A percentile compares a stretch with the other conserved stretches of the same genome.
phyloP scores from a whole-genome alignment of 2,888 invertebrate genomes.

The Habrosyne pyritoides region DNA sequence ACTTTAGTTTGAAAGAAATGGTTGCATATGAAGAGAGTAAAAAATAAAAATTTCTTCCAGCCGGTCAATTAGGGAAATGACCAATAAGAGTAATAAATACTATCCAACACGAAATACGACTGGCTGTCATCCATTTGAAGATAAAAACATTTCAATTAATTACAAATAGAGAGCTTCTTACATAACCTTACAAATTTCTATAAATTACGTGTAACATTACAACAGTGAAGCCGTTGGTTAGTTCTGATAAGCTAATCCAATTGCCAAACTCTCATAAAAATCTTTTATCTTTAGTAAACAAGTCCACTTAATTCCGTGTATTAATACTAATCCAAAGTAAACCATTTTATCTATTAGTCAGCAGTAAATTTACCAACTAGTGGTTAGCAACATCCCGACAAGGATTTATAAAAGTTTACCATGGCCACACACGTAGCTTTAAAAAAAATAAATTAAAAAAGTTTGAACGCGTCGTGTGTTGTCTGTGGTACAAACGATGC shows the following conservation, averaged over 20 bases:
- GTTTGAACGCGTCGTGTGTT: slow-evolving; percentile 8
- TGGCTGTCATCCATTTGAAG: neutral
- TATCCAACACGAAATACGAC: neutral
- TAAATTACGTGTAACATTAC: slow-evolving; percentile 8
- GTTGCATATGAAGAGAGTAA: too few relatives aligned
- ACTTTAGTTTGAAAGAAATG: too few relatives aligned
- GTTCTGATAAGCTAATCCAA: slow-evolving; percentile 33
- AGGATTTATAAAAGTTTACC: slow-evolving; percentile 43
- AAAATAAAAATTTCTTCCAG: too few relatives aligned
- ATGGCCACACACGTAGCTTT: slow-evolving; percentile 65
- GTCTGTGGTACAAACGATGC: slow-evolving; percentile 7
- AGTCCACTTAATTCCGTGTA: slow-evolving; percentile 35
- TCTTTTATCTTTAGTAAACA: slow-evolving; percentile 40
- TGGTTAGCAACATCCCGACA: slow-evolving; percentile 59
- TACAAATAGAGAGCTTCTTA: neutral
- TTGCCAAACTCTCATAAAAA: slow-evolving; percentile 38
- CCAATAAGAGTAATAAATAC: too few relatives aligned
- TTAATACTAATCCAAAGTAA: slow-evolving; percentile 59
- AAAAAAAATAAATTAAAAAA: slow-evolving; percentile 30
- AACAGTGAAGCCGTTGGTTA: slow-evolving; percentile 24
- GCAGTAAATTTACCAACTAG: slow-evolving; percentile 59
- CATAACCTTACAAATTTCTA: neutral
- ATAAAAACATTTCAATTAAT: neutral
- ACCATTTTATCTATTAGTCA: slow-evolving; percentile 51
- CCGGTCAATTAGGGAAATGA: too few relatives aligned